Conservation (phyloP, 2,113 vertebrate species). For the Triplophysa tibetana region DNA sequence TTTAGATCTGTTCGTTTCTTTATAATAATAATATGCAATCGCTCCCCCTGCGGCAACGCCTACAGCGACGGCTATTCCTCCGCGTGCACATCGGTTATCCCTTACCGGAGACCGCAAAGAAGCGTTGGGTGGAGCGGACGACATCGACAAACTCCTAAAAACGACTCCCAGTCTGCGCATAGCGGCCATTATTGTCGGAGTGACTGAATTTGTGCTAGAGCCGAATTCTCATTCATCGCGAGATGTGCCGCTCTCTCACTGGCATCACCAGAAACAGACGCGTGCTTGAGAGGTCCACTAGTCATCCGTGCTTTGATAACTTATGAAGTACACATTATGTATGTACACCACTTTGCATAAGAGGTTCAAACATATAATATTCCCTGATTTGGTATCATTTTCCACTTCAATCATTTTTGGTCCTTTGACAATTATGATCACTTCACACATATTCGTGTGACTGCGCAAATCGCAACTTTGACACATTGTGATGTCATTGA, state of each 20-base stretch:
- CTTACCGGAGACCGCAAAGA: slow-evolving; percentile 25
- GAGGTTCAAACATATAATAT: too few relatives aligned
- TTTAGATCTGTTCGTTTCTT: slow-evolving; percentile 51
- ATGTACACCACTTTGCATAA: too few relatives aligned
- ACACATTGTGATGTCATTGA: not conserved
- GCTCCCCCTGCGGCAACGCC: slow-evolving; percentile 70
- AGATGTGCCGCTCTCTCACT: slow-evolving; percentile 58
- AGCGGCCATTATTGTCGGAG: slow-evolving; percentile 71
- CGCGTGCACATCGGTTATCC: slow-evolving; percentile 18
- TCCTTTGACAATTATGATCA: not conserved
- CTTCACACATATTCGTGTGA: not conserved
- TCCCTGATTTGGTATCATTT: too few relatives aligned
- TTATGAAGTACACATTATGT: not conserved
- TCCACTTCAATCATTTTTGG: not conserved
- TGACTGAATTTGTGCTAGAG: slow-evolving; percentile 53
- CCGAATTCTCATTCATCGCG: slow-evolving; percentile 61
- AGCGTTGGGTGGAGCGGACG: slow-evolving; percentile 50
- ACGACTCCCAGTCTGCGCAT: slow-evolving; percentile 66
- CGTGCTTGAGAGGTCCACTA: not conserved
- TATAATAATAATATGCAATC: slow-evolving; percentile 64
- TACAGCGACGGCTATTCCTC: slow-evolving; percentile 57
- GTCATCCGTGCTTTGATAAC: not conserved
- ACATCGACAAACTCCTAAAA: slow-evolving; percentile 56
- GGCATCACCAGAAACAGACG: slow-evolving; percentile 33
- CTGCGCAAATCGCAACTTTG: slow-evolving; percentile 3